Percentiles rank a stretch among this genome's conserved stretches.
These are phyloP conservation scores for Pseudochaenichthys georgianus DNA, from an alignment of 2,797 vertebrate genomes.

Conservation along the genomic window DNA sequence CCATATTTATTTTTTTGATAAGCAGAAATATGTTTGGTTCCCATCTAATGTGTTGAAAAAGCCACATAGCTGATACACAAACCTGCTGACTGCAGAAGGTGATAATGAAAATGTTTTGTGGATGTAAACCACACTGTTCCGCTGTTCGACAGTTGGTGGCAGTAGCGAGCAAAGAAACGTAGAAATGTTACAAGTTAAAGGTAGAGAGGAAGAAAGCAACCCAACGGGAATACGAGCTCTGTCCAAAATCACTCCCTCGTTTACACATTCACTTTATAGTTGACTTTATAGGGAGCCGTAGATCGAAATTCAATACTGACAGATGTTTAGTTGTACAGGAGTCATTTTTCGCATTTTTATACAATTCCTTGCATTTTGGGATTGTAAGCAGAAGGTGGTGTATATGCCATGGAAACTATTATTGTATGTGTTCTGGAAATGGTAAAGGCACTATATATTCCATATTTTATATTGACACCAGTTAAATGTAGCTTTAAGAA, in stretches of 20 bases:
- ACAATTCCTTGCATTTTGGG: background rate
- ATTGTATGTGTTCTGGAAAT: background rate
- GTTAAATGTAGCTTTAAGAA: background rate
- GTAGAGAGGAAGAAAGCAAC: background rate
- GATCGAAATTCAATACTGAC: background rate
- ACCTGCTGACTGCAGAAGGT: constrained; percentile 3
- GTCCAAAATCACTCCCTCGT: background rate
- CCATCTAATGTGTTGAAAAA: background rate
- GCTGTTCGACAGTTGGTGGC: constrained; percentile 14
- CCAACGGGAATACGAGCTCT: background rate
- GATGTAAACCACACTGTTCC: constrained; percentile 3
- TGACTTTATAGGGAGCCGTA: background rate
- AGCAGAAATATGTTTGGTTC: background rate
- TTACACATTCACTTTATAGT: background rate
- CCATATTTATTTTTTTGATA: background rate
- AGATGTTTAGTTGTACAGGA: background rate
- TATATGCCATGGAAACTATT: background rate
- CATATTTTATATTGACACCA: too few relatives aligned
- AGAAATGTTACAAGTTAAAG: background rate
- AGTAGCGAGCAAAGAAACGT: constrained; percentile 1
- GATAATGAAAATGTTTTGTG: background rate
- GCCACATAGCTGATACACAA: background rate
- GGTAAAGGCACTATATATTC: background rate
- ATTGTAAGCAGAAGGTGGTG: background rate
- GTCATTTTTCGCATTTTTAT: background rate